These are phyloP conservation scores for Colostygia pectinataria DNA, from an alignment of 2,888 invertebrate genomes.

Conservation along the genomic window DNA sequence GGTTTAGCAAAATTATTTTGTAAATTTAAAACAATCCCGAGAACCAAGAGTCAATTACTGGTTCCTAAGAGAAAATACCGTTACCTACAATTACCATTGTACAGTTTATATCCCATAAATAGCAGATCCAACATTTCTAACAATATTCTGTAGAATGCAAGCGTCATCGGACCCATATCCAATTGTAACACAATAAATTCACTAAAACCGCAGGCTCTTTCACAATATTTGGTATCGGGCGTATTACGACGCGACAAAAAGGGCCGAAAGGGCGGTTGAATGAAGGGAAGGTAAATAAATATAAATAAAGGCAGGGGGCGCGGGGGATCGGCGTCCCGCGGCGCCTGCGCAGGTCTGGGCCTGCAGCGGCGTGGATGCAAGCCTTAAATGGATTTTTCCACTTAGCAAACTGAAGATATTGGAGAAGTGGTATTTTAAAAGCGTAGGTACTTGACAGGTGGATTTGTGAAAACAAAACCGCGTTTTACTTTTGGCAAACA, in stretches of 20 bases:
- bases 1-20: no score
- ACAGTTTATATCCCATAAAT: slow-evolving; percentile 10
- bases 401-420: slow-evolving; percentile 24
- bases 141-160: slow-evolving; percentile 46
- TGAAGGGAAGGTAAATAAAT: slow-evolving; percentile 83
- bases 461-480: neutral
- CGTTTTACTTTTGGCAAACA: neutral
- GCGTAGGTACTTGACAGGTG: slow-evolving; percentile 2
- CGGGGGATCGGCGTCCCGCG: slow-evolving; percentile 58
- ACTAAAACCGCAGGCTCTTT: slow-evolving; percentile 79
- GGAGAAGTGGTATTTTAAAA: slow-evolving; percentile 10
- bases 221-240: slow-evolving; percentile 82
- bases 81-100: slow-evolving; percentile 12
- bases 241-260: slow-evolving; percentile 76
- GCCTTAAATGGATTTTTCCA: slow-evolving; percentile 29
- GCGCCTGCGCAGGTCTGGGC: slow-evolving; percentile 47
- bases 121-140: slow-evolving; percentile 10
- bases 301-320: slow-evolving; percentile 72
- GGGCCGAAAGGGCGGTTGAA: slow-evolving; percentile 81
- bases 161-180: slow-evolving; percentile 63
- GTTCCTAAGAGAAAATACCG: no score
- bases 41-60: no score
- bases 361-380: slow-evolving; percentile 17
- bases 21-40: no score
- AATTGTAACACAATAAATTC: slow-evolving; percentile 79